These are phyloP conservation scores for Nomia melanderi DNA, from an alignment of 1,140 invertebrate genomes.

Conservation along the genomic window DNA sequence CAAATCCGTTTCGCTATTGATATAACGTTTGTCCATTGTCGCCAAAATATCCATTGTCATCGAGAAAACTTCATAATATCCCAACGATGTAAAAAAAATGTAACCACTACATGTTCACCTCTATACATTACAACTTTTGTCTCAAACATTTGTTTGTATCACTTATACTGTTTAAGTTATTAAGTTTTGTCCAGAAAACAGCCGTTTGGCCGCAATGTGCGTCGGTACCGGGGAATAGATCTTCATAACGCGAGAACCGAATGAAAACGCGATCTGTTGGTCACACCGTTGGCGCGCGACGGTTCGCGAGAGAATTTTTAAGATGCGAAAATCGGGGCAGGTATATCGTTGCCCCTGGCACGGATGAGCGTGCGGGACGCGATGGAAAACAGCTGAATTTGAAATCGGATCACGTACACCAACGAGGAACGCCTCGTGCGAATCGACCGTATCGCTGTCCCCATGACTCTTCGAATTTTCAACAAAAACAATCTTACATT, in stretches of 20 bases:
- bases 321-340: conserved; percentile 23
- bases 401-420: conserved; percentile 37
- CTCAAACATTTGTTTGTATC: no score
- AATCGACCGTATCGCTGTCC: conserved; percentile 13
- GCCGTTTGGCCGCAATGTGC: no score
- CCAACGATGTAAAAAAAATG: no score
- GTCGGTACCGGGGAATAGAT: conserved; percentile 12
- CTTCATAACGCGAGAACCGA: not conserved
- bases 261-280: conserved; percentile 3
- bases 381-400: not conserved
- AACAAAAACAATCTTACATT: conserved; percentile 29
- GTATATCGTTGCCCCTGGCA: not conserved
- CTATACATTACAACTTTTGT: no score
- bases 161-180: no score
- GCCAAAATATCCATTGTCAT: no score
- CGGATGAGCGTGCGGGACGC: not conserved
- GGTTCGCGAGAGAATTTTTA: conserved; percentile 20
- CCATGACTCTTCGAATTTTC: conserved; percentile 23
- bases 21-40: no score
- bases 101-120: no score
- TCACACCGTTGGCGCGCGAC: conserved; percentile 3
- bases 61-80: no score
- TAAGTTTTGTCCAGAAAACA: no score
- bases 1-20: no score
- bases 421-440: not conserved